Conservation (phyloP, 2,113 vertebrate species). For the Aphelocoma coerulescens region DNA sequence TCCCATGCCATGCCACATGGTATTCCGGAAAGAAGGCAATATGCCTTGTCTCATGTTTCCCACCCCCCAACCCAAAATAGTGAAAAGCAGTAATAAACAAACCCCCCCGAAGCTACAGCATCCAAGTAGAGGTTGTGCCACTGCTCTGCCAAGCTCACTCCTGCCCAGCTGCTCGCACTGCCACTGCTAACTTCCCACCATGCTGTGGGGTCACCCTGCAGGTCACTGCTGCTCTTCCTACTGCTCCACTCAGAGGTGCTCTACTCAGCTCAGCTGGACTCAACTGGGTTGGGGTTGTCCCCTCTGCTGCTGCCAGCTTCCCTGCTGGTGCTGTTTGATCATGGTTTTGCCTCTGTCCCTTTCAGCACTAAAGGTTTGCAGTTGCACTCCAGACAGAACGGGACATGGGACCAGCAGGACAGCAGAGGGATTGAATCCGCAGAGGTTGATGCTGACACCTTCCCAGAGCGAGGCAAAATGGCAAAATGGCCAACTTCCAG, state of each 20-base stretch:
- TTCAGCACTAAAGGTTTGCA: accelerated
- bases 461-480: not conserved
- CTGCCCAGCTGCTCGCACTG: not conserved
- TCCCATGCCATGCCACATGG: accelerated
- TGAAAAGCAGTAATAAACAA: not conserved
- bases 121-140: no score
- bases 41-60: not conserved
- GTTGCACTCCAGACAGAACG: accelerated
- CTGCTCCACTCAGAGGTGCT: not conserved
- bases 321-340: not conserved
- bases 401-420: not conserved
- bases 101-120: not conserved
- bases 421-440: accelerated
- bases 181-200: accelerated
- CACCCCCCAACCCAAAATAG: not conserved
- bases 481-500: not conserved
- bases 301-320: accelerated
- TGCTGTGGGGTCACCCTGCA: not conserved
- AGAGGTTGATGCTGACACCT: not conserved
- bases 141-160: accelerated
- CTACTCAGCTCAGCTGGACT: not conserved
- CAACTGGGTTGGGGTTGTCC: accelerated
- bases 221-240: not conserved
- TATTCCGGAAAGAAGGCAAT: not conserved
- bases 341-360: not conserved